A percentile compares a stretch with the other conserved stretches of the same genome.
These are phyloP conservation scores for Setophaga kirtlandii DNA, from an alignment of 2,113 vertebrate species.

Conservation along the genomic window DNA sequence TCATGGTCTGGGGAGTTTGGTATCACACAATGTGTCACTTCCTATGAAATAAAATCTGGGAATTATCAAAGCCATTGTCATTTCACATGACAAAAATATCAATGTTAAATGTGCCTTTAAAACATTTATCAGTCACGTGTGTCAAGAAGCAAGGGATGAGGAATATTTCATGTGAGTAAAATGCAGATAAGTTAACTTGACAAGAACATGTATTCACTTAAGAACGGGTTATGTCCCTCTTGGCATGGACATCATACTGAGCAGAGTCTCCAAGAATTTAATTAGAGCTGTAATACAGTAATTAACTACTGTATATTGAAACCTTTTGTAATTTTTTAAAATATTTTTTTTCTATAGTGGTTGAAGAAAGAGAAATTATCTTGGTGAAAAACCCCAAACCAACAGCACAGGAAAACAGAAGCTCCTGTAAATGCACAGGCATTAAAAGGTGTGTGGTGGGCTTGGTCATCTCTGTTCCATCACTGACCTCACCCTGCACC, in stretches of 20 bases:
- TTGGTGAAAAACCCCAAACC: not conserved
- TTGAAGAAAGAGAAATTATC: not conserved
- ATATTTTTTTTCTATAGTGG: not conserved
- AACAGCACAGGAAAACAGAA: not conserved
- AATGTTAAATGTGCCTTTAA: conserved; percentile 44
- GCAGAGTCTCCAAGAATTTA: conserved; percentile 49
- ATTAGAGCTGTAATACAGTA: conserved; percentile 49
- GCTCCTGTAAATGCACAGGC: not conserved
- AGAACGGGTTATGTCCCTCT: conserved; percentile 42
- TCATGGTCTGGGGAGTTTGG: not conserved
- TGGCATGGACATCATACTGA: conserved; percentile 35
- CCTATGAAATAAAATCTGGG: conserved; percentile 32
- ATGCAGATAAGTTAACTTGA: conserved; percentile 37
- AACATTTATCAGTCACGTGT: conserved; percentile 56
- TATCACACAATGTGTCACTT: not conserved
- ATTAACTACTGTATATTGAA: conserved; percentile 48
- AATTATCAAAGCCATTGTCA: conserved; percentile 34
- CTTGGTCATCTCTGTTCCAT: not conserved
- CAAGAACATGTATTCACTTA: conserved; percentile 43
- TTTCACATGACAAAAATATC: conserved; percentile 52
- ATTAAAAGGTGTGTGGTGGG: not conserved
- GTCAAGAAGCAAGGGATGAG: conserved; percentile 31
- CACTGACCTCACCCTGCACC: not conserved
- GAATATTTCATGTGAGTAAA: conserved; percentile 54
- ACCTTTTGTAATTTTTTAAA: not conserved